Conservation (phyloP, 2,888 invertebrate species). For the Torymus tubicola region DNA sequence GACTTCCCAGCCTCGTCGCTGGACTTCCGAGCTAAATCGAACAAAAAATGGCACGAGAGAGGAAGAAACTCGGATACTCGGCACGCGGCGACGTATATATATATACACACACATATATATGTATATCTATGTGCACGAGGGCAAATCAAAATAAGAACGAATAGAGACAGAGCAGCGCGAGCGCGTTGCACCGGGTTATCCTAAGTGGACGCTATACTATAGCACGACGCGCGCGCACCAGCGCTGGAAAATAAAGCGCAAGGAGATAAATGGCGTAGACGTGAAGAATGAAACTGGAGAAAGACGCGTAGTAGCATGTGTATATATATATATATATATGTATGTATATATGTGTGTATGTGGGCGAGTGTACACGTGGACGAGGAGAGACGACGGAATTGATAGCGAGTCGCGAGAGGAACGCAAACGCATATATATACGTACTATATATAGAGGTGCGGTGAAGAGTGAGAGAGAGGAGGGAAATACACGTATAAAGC, state of each 20-base stretch:
- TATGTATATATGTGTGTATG: too few species aligned
- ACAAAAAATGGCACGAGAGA: slow-evolving; percentile 18
- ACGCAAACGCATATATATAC: slow-evolving; percentile 5
- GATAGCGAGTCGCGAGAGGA: slow-evolving; percentile 37
- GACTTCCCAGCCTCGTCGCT: not conserved
- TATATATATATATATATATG: too few species aligned
- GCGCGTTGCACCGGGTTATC: slow-evolving; percentile 19
- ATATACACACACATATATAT: too few species aligned
- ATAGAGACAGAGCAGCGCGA: slow-evolving; percentile 13
- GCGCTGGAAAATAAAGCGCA: slow-evolving; percentile 50
- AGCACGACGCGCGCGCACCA: not conserved
- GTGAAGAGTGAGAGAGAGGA: not conserved
- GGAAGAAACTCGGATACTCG: slow-evolving; percentile 6
- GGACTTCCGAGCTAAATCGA: slow-evolving; percentile 2
- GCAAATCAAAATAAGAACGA: slow-evolving; percentile 45
- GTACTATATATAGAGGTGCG: not conserved
- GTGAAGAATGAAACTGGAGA: slow-evolving; percentile 49
- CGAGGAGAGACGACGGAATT: slow-evolving; percentile 35
- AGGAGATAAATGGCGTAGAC: slow-evolving; percentile 43
- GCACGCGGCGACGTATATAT: not conserved
- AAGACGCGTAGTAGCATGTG: not conserved
- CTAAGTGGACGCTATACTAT: slow-evolving; percentile 29
- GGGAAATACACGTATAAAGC: slow-evolving; percentile 51
- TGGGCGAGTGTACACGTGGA: not conserved
- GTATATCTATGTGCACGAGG: not conserved